A percentile compares a stretch with the other conserved stretches of the same genome.
These are phyloP conservation scores for Caloenas nicobarica DNA, from an alignment of 2,113 vertebrate species.

Conservation along the genomic window DNA sequence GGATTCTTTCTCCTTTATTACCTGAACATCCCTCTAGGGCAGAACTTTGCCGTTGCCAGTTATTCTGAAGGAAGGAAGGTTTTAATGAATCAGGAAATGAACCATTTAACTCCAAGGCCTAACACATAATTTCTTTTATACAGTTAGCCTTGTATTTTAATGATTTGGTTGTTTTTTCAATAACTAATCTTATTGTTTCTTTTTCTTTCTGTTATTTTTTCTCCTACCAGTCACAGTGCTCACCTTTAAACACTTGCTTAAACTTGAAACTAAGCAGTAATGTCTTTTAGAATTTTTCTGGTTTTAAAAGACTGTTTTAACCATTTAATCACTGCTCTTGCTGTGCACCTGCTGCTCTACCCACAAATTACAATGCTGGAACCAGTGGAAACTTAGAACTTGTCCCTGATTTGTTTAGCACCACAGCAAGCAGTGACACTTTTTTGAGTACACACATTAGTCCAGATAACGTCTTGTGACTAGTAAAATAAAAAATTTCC, in stretches of 20 bases:
- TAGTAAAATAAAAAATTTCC: background rate
- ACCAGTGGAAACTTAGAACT: background rate
- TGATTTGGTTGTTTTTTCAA: background rate
- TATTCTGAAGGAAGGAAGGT: conserved; percentile 7
- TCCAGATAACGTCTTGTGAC: background rate
- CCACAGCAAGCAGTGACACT: background rate
- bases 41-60: background rate
- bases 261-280: background rate
- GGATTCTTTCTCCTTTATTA: conserved; percentile 28
- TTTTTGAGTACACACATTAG: background rate
- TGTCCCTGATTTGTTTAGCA: background rate
- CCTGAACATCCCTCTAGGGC: conserved; percentile 13
- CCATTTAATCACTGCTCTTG: background rate
- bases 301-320: background rate
- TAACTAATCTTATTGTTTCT: background rate
- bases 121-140: conserved; percentile 1
- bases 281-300: background rate
- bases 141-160: background rate
- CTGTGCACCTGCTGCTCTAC: background rate
- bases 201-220: background rate
- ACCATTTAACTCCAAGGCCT: conserved; percentile 42
- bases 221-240: background rate
- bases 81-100: conserved; percentile 54
- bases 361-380: background rate
- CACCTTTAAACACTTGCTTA: background rate